These are phyloP conservation scores for Bombus breviceps DNA, from an alignment of 1,140 invertebrate genomes.

Conservation along the genomic window DNA sequence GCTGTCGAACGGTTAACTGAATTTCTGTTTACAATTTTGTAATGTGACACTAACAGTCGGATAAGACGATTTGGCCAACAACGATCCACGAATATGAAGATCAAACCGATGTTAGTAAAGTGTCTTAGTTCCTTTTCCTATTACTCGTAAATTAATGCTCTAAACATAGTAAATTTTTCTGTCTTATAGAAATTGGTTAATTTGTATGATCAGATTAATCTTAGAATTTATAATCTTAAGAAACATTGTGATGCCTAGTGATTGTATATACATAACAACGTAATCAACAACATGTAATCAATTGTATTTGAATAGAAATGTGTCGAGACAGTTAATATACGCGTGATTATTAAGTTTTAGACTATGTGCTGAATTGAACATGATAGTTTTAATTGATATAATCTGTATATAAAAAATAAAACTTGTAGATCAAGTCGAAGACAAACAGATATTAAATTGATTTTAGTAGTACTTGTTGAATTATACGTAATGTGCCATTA, in stretches of 20 bases:
- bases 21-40: slow-evolving; percentile 20
- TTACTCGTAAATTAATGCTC: not conserved
- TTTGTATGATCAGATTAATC: not conserved
- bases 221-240: not conserved
- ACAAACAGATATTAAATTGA: not conserved
- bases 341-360: not conserved
- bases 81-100: not conserved
- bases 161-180: not conserved
- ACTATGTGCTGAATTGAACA: not conserved
- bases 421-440: not conserved
- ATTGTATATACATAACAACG: not conserved
- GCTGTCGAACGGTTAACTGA: not conserved
- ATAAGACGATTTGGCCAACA: not conserved
- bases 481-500: not conserved
- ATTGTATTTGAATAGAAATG: not conserved
- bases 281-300: no score
- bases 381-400: not conserved
- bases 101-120: not conserved
- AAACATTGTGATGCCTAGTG: not conserved
- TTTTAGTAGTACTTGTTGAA: not conserved
- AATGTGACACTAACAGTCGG: slow-evolving; percentile 1
- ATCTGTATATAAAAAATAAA: not conserved
- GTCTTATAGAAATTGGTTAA: not conserved
- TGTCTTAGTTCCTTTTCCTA: not conserved
- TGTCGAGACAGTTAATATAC: not conserved